Evolutionary conservation across 2,888 invertebrate species (phyloP).

Genomic region (Onchidella celtica): DNA sequence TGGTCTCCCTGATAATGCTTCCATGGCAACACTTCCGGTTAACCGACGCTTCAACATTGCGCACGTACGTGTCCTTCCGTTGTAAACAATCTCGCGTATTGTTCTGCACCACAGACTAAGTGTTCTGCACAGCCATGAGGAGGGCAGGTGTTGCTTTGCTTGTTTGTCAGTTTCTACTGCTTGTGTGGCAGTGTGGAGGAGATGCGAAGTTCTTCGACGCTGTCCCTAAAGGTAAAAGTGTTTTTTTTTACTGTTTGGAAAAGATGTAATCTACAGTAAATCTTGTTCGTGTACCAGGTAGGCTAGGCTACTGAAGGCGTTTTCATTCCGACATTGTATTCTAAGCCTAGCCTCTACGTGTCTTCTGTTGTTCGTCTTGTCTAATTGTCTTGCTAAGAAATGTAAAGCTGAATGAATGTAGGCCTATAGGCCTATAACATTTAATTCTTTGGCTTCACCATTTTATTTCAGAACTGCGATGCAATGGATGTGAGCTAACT

Average conservation of each 20-base stretch:
- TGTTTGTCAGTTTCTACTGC: background rate
- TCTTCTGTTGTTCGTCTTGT: background rate
- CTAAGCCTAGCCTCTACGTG: background rate
- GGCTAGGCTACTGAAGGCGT: no score
- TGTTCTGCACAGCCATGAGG: no score
- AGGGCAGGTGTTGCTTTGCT: background rate
- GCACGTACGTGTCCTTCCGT: conserved; percentile 5
- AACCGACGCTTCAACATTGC: conserved; percentile 17
- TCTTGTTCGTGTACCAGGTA: no score
- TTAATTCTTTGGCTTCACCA: no score
- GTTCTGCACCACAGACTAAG: background rate
- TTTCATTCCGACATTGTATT: background rate
- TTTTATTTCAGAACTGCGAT: conserved; percentile 19
- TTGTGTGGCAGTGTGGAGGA: background rate
- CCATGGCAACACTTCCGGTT: conserved; percentile 54
- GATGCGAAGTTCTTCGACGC: conserved; percentile 2
- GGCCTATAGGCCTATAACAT: no score
- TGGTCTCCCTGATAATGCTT: conserved; percentile 35
- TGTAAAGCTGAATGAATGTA: background rate
- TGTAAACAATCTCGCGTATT: conserved; percentile 1
- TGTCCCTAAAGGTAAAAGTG: conserved; percentile 13
- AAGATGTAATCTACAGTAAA: background rate
- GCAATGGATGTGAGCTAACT: conserved; percentile 38
- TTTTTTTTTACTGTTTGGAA: background rate
- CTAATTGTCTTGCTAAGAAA: background rate